Conservation (phyloP, 2,113 vertebrate species). For the Copsychus sechellarum region DNA sequence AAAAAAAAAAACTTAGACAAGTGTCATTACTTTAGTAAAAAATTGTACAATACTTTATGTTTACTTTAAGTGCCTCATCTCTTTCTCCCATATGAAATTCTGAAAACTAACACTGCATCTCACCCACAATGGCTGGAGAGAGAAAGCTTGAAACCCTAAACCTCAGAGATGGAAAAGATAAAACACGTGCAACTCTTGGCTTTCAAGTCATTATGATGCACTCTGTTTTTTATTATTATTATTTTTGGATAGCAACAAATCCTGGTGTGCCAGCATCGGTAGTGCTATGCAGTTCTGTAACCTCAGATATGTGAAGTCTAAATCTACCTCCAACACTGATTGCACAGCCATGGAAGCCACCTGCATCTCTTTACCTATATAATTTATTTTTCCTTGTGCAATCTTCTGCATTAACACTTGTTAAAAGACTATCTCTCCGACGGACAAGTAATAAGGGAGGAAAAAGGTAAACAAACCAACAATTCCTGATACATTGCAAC, state of each 20-base stretch:
- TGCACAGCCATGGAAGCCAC: background rate
- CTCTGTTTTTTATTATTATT: background rate
- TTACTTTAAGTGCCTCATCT: background rate
- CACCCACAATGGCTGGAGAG: background rate
- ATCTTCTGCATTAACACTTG: background rate
- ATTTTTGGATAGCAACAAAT: background rate
- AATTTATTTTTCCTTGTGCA: background rate
- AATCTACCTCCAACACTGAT: background rate
- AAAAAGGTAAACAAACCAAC: accelerated
- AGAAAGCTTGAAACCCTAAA: background rate
- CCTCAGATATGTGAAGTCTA: background rate
- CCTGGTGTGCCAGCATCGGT: background rate
- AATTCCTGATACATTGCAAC: background rate
- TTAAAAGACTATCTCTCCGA: background rate
- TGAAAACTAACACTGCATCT: background rate
- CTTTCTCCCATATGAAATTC: background rate
- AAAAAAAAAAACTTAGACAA: background rate
- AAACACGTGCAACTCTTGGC: background rate
- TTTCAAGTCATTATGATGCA: background rate
- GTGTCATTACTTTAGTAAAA: background rate
- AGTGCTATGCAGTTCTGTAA: background rate
- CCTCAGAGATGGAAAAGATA: background rate
- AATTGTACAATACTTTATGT: background rate
- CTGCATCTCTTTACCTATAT: background rate
- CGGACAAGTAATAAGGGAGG: background rate